Base-by-base conservation (phyloP, 2,888 invertebrate species). In the Electrophaes corylata region DNA sequence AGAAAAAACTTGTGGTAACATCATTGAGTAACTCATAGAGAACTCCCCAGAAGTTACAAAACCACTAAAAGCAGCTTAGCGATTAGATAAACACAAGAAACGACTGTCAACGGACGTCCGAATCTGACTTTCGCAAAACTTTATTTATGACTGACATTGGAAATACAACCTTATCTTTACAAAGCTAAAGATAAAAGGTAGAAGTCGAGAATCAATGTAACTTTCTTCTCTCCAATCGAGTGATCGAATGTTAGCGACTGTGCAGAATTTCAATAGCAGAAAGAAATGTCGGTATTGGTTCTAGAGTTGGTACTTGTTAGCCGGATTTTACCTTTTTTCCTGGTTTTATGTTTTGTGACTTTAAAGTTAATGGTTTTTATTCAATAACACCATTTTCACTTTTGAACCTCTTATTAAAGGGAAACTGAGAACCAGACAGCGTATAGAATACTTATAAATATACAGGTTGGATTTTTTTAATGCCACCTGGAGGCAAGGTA, bases 241-340 rank as follows among this genome's bases (percentile, higher is more conserved):
- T 75, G 81, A 83, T 82, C 76, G 76, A 78, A 82, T 83, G 72
- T 81, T 79, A 73, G 75, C 73, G 74, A 69, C 73, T 75, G 73
- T 75, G 67, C 74, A 84, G 88, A 90, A 88, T 90, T 88, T 90
- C 88, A 90, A 90, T 90, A 75, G 66, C 72, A 66, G 67, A 69
- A 81, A 85, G 81, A 89, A 81, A 86, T 86, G 85, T 87, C 70
- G 78, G 62, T 70, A 39, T 37, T 52, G 43, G 26, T 11, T 16
- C 3, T 35, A 29, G 40, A 11, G 43, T 43, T 31, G 16, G 18
- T 19, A 4, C 14, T 8, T 23, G n/a, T 19, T 40, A n/a, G 12
- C 8, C 20, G 12, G 8, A 14, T 3, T 20, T 33, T 0, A n/a
- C n/a, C n/a, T n/a, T n/a, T 31, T 31, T 31, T 31, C 31, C n/a